Base-by-base conservation (phyloP, 2,113 vertebrate species). In the Toxotes chatareus region DNA sequence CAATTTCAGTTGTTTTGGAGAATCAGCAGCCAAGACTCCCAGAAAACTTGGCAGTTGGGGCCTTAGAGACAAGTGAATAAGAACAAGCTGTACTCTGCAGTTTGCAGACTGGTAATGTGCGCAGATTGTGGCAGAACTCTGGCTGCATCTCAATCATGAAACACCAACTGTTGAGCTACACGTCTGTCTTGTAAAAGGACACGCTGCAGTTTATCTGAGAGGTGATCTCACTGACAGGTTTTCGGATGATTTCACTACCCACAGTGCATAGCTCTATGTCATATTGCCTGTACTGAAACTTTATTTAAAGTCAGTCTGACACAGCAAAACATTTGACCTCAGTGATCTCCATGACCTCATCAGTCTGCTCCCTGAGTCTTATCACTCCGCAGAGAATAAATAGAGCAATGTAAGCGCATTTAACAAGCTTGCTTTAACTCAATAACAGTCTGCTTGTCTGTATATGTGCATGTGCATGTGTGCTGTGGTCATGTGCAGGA, bases 1-100 rank as follows among this genome's bases (percentile, higher is more conserved):
- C 80, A 86, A 85, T 90, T 90, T 91, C 73, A 80, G 66, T 93
- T 93, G 79, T 89, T 91, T 91, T 62, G 83, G 90, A 81, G 90
- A 76, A 77, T 78, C 73, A 40, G 76, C 74, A 65, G 84, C 87
- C 84, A 83, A 92, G 83, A 79, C 62, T 55, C 77, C 75, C 73
- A 47, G 86, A 87, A 86, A 88, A 81, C 83, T 75, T 91, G 91
- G 92, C 92, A 91, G 86, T 65, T 62, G 85, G 89, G 89, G 86
- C 86, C 82, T 88, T 40, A 73, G 89, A 91, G 91, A 92, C 90
- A 53, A 88, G 89, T 76, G 88, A 91, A 73, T 77, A 79, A 77
- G 89, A 91, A 87, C 92, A 90, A 87, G 90, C 83, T 84, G 90
- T 87, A 74, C 88, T 84, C 65, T 68, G 71, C 82, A 77, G 88